Evolutionary conservation across 2,797 vertebrate genomes (phyloP), one percentile per base, ranked within the genome.

Genomic region (Mus caroli): DNA sequence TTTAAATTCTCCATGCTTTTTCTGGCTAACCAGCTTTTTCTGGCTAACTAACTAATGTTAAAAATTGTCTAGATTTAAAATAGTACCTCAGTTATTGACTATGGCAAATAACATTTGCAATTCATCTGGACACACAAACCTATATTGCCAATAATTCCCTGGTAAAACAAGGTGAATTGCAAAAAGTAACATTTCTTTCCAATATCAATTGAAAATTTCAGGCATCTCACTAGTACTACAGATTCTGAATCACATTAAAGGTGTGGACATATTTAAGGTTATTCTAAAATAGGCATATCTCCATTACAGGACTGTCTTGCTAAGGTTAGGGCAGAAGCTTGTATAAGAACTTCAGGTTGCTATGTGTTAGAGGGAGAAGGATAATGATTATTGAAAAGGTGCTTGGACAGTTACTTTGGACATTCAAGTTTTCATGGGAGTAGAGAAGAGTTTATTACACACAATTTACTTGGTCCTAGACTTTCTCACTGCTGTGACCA

Each of bases 21-120:
- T 75, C 17, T 90, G 64, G 50, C 37, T 31, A 80, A 37, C 37
- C 37, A 46, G 40, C 40, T 43, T 43, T 43, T 43, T 43, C 40
- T 43, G 40, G 20, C 37, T 3, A n/a, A 20, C 82, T 10, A n/a
- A 69, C 62, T 13, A 88, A 92, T 54, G 7, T 50, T 40, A 67
- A 67, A 19, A 89, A 46, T 20, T 86, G 7, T 93, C 22, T 76
- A 37, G 31, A 71, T 76, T 96, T 92, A 90, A 87, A 94, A 84
- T 93, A 19, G 56, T 84, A 89, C 9, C 64, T 43, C 11, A 88
- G 15, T 88, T 90, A 92, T 37, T 91, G 58, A n/a, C 50, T 91
- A 43, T 71, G 26, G 17, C 26, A 58, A 62, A 85, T 77, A 88
- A 67, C 14, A 86, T 12, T 19, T 89, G 60, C 31, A 78, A 15